Conservation (phyloP, 2,113 vertebrate species). For the Pollachius pollachius region DNA sequence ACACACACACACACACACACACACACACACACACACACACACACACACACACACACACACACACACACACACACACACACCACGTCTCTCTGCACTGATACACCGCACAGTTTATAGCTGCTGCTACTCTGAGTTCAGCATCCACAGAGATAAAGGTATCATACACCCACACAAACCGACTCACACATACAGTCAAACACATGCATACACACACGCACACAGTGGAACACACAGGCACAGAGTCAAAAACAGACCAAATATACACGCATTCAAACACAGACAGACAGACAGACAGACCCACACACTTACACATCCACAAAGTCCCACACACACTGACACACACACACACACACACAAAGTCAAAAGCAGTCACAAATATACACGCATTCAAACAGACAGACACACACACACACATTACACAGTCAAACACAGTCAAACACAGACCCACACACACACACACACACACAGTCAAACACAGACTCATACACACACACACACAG, state of each 20-base stretch:
- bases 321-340: conserved; percentile 38
- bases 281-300: background rate
- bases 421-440: conserved; percentile 28
- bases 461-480: conserved; percentile 36
- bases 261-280: too few species aligned
- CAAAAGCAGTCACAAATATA: conserved; percentile 62
- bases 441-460: conserved; percentile 10
- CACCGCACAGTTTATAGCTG: conserved; percentile 61
- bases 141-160: conserved; percentile 70
- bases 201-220: too few species aligned
- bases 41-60: background rate
- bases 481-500: conserved; percentile 33
- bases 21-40: background rate
- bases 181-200: too few species aligned
- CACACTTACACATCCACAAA: conserved; percentile 48
- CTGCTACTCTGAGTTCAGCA: conserved; percentile 61
- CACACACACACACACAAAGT: conserved; percentile 19
- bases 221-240: too few species aligned
- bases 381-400: conserved; percentile 59
- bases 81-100: conserved; percentile 28
- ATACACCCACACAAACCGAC: conserved; percentile 32
- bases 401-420: conserved; percentile 1
- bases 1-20: too few species aligned
- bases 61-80: background rate
- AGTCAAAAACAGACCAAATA: too few species aligned